Evolutionary conservation across 2,888 invertebrate species (phyloP), one percentile per base, ranked within the genome.

Genomic region (Copidosoma aretas): DNA sequence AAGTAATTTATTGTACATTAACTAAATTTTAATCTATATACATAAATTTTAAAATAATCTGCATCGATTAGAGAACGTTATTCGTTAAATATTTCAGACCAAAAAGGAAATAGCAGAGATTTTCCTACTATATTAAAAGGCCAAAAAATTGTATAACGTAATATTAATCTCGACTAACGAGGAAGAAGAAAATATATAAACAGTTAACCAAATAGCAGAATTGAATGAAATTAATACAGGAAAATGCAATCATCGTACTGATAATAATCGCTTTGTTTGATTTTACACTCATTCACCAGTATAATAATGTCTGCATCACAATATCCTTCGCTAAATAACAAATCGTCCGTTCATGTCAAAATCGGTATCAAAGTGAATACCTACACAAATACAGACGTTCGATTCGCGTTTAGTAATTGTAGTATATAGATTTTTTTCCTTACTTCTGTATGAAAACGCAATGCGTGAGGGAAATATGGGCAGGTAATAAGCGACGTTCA

Each of bases 401-500:
- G 53, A 53, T 14, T 53, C 43, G 43, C 32, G 32, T 32, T 32
- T 32, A 32, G 4, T 5, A 32, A 32, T 32, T 8, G 32, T 32
- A 32, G 32, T 32, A 8, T 46, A 12, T 17, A 46, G 4, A 15
- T 12, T 14, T 46, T 46, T 46, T 46, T 46, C 51, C 14, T 46
- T 43, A 57, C 46, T 60, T 64, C 68, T 75, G 71, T 73, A 73
- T 78, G 73, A 76, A 77, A 77, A 72, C 53, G 22, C 58, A 70
- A 51, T 54, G 43, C 17, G 43, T 52, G 54, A 54, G 24, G 43
- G 43, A 46, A 46, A 46, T 46, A 10, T 24, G 25, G 43, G 14
- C 43, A 17, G 43, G 12, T 4, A 60, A 56, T 70, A 52, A 70
- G 71, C 73, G 73, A 75, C 74, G 74, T 77, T 46, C 17, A 79